Percentiles rank a stretch among this genome's conserved stretches.
Conservation (phyloP, 2,888 invertebrate genomes). For the Campaea margaritaria region DNA sequence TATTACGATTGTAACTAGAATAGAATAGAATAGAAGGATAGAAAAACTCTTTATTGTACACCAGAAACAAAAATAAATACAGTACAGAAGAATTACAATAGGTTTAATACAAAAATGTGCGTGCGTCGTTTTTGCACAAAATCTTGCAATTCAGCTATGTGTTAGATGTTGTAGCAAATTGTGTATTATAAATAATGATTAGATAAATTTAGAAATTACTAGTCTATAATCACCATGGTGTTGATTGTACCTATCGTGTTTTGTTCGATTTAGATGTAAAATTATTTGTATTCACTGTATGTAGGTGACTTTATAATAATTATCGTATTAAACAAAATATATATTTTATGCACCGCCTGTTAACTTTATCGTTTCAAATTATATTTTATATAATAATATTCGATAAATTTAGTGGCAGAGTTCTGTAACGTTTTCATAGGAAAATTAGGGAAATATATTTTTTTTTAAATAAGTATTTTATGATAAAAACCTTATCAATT, state of each 20-base stretch:
- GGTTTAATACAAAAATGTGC: not conserved
- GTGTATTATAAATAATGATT: constrained; percentile 55
- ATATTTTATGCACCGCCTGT: constrained; percentile 2
- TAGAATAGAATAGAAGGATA: too few relatives aligned
- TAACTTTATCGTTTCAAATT: not conserved
- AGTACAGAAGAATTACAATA: too few relatives aligned
- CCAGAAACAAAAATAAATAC: too few relatives aligned
- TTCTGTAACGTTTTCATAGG: not conserved
- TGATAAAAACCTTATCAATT: constrained; percentile 6
- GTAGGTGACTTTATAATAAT: not conserved
- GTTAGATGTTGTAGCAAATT: constrained; percentile 70
- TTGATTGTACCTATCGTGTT: constrained; percentile 10
- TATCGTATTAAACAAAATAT: constrained; percentile 1
- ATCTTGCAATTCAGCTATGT: constrained; percentile 66
- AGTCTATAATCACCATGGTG: constrained; percentile 12
- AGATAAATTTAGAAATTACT: constrained; percentile 30
- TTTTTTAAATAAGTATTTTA: not conserved
- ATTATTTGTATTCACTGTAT: not conserved
- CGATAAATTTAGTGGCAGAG: not conserved
- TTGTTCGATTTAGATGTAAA: constrained; percentile 20
- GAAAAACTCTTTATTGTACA: too few relatives aligned
- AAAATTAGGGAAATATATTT: not conserved
- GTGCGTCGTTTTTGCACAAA: constrained; percentile 15
- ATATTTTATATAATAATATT: constrained; percentile 5
- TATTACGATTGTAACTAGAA: too few relatives aligned